phyloP scores from a whole-genome alignment of 2,888 invertebrate species.

The Drosophila borborema region DNA sequence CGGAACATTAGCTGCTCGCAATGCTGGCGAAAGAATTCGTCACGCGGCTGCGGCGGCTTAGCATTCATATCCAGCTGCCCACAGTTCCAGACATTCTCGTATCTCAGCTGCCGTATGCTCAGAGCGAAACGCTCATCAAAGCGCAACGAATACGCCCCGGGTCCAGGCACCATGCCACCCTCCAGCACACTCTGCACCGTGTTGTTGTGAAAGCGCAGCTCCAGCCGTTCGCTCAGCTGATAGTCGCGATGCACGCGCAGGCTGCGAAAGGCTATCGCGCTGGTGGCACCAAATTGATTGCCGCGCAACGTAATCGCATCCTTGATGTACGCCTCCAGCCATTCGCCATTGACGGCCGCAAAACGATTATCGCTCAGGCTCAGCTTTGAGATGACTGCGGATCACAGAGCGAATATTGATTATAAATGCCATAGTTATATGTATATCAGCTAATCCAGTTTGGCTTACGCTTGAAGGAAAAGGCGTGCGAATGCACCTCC shows the following conservation, averaged over 20 bases:
- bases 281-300: constrained; percentile 82
- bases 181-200: constrained; percentile 63
- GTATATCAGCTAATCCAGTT: not conserved
- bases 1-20: constrained; percentile 80
- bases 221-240: constrained; percentile 81
- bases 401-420: not conserved
- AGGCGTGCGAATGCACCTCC: constrained; percentile 89
- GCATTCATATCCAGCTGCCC: constrained; percentile 69
- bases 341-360: constrained; percentile 82
- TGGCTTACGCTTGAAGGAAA: constrained; percentile 86
- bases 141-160: constrained; percentile 70
- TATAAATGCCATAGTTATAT: not conserved
- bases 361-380: constrained; percentile 82
- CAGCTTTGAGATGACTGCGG: constrained; percentile 79
- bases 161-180: constrained; percentile 2
- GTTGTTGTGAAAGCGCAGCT: constrained; percentile 83
- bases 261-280: constrained; percentile 83
- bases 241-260: constrained; percentile 82
- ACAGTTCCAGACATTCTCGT: constrained; percentile 80
- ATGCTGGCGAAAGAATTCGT: constrained; percentile 78
- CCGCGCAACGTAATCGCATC: constrained; percentile 80
- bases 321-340: constrained; percentile 80
- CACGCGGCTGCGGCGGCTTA: constrained; percentile 72
- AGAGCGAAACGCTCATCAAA: constrained; percentile 81
- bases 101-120: constrained; percentile 79